Conservation (phyloP, 1,140 invertebrate species). For the Lucilia cuprina region DNA sequence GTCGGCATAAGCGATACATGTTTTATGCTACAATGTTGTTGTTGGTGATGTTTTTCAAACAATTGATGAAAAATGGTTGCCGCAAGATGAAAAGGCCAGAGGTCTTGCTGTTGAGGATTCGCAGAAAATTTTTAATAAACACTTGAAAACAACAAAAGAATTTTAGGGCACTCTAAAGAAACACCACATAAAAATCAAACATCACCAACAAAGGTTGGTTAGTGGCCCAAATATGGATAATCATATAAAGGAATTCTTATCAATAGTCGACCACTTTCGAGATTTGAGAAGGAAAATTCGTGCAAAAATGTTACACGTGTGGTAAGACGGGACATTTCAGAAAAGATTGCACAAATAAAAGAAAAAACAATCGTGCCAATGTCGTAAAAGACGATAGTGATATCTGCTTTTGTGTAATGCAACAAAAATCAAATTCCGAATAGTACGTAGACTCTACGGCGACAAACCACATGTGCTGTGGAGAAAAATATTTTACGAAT, state of each 20-base stretch:
- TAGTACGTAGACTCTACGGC: constrained; percentile 27
- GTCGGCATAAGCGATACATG: too few relatives aligned
- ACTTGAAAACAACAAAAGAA: constrained; percentile 2
- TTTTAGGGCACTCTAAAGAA: constrained; percentile 9
- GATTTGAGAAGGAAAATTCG: constrained; percentile 26
- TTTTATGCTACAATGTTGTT: too few relatives aligned
- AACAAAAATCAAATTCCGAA: neutral
- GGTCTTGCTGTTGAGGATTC: constrained; percentile 43
- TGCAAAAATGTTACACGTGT: constrained; percentile 11
- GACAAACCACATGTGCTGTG: neutral
- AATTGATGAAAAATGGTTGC: constrained; percentile 32
- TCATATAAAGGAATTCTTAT: constrained; percentile 45
- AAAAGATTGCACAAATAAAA: constrained; percentile 6
- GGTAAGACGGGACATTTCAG: constrained; percentile 18
- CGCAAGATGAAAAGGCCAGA: constrained; percentile 38
- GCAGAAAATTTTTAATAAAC: constrained; percentile 23
- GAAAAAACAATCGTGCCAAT: neutral
- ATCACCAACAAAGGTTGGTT: neutral
- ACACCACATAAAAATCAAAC: neutral
- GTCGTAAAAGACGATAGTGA: neutral
- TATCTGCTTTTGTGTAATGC: constrained; percentile 2
- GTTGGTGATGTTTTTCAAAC: neutral
- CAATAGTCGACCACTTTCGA: constrained; percentile 42
- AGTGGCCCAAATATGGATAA: neutral
- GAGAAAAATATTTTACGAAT: neutral